phyloP scores from a whole-genome alignment of 2,797 vertebrate species.

The Cyclura pinguis region DNA sequence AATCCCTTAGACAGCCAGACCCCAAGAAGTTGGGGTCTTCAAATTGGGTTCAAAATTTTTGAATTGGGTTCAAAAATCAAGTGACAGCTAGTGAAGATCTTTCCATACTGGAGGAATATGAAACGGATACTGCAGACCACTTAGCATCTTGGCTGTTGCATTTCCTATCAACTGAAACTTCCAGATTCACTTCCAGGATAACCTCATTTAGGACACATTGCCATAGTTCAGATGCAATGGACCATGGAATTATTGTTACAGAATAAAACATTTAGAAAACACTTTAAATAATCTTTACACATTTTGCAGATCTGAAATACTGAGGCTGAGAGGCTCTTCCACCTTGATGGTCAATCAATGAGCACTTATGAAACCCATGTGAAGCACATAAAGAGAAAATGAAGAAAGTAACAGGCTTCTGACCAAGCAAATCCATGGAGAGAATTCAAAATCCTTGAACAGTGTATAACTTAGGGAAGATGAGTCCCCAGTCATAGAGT shows the following conservation, averaged over 20 bases:
- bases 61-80: background rate
- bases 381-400: background rate
- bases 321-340: background rate
- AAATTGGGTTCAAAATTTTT: background rate
- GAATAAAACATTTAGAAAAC: background rate
- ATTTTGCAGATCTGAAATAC: background rate
- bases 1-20: background rate
- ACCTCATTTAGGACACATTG: background rate
- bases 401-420: background rate
- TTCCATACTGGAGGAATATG: background rate
- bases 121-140: background rate
- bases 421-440: background rate
- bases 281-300: background rate
- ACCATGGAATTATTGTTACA: background rate
- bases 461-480: background rate
- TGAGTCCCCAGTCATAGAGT: background rate
- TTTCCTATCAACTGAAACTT: background rate
- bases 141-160: background rate
- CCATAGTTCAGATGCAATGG: background rate
- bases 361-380: background rate
- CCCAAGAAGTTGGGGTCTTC: background rate
- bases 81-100: background rate
- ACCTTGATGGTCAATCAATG: background rate
- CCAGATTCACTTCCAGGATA: background rate
- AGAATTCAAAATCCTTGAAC: background rate